Conservation (phyloP, 64 coral and sea anemone genomes). For the Anthopleura sola region DNA sequence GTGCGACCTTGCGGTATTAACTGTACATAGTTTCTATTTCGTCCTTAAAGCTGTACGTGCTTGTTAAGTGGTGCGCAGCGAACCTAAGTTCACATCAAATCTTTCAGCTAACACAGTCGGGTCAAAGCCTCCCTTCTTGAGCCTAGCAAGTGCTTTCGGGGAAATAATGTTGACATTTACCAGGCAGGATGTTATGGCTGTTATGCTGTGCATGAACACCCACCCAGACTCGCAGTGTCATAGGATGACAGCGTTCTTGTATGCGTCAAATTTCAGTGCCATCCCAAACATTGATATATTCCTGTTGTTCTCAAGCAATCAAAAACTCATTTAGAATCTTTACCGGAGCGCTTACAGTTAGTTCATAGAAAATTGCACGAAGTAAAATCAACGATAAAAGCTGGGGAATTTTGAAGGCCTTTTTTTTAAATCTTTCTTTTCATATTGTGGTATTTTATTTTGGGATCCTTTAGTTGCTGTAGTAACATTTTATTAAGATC, state of each 20-base stretch:
- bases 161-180: not conserved
- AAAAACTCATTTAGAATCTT: no score
- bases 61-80: not conserved
- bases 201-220: not conserved
- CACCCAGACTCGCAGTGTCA: no score
- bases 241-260: no score
- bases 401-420: no score
- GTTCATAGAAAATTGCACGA: no score
- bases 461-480: not conserved
- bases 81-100: not conserved
- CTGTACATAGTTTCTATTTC: not conserved
- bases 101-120: not conserved
- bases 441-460: not conserved
- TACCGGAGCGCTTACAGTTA: no score
- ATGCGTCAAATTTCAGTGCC: no score
- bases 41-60: not conserved
- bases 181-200: not conserved
- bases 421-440: no score
- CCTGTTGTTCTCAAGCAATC: not conserved
- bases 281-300: not conserved
- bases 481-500: not conserved
- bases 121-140: not conserved
- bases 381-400: no score
- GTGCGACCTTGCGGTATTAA: not conserved
- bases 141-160: not conserved